Evolutionary conservation across 1,140 invertebrate species (phyloP), one percentile per base, ranked within the genome.

Genomic region (Helicorthomorpha holstii): DNA sequence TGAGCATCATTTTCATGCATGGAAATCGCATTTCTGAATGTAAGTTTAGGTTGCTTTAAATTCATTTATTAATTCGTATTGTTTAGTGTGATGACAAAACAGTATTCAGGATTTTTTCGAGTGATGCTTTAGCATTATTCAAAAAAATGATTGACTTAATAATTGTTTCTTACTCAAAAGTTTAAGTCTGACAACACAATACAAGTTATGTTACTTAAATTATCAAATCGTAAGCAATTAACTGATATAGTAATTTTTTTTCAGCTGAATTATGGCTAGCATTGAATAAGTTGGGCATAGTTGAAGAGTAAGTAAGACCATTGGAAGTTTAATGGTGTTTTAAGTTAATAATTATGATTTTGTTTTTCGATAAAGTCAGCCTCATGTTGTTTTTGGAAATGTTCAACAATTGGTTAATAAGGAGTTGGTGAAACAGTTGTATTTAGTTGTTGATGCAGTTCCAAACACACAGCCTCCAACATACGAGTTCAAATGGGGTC

Each of bases 161-260:
- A 19, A 45, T 23, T 45, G 19, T 45, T 45, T 19, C 43, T 45
- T 45, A 45, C 43, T 45, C 43, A 45, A 45, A 19, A 45, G 43
- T 45, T 45, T 45, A 45, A 45, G 43, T 45, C 43, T 45, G 43
- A 45, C 19, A 7, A 7, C 22, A 7, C 4, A 45, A 45, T 23
- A 21, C 4, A 23, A 45, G 19, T 34, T 34, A 34, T 7, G 16
- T 34, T 34, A 34, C 7, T 7, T 10, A 45, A 7, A 19, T 45
- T 45, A 7, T 7, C 22, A 7, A 19, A 4, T 19, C 16, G 43
- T 45, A 10, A 38, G n/a, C 10, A 38, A 38, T n/a, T 38, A 38
- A 38, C n/a, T n/a, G n/a, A 38, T 10, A 10, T 38, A 10, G 10
- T 38, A 38, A 12, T 45, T 45, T 45, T 7, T 12, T 45, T 45